Base-by-base conservation (phyloP, 2,113 vertebrate species). In the Solea solea region DNA sequence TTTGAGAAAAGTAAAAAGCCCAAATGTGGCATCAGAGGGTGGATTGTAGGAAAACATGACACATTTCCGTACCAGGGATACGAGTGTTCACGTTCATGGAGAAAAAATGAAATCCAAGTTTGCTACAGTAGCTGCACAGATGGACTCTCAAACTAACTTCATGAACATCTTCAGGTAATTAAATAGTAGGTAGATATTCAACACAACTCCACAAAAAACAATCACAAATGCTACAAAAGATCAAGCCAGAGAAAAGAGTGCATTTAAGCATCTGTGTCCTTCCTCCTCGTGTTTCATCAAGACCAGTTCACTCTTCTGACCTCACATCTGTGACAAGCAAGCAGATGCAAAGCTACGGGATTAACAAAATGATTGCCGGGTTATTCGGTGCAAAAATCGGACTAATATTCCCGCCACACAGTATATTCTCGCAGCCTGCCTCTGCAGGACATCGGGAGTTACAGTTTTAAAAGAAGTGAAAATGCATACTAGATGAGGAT, bases 401-500 rank as follows among this genome's bases (percentile, higher is more conserved):
- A 44, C 7, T 54, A 7, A 27, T 52, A 39, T 52, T 60, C 27
- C 21, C 7, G 34, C 50, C 4, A 6, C 1, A 21, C 60, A 60
- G 58, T 72, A 63, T 13, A 50, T 60, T 74, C 16, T 34, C 34
- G 1, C 34, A 34, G 34, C 5, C 3, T 34, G 34, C 5, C 3
- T 34, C 3, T 34, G 34, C 34, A 34, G 34, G 34, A 34, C 5
- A 34, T 34, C 34, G 3, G 34, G 34, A 34, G 16, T 58, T 41
- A 3, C 14, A 25, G n/a, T 16, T 21, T 42, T 21, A 46, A 40
- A 79, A 59, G 1, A 63, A 40, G 16, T 21, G 11, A 64, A 69
- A 62, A 62, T n/a, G 54, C 83, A 14, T 90, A 90, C 89, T 91
- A 89, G 78, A 90, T 69, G 65, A 90, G 77, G 55, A 87, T n/a